Conservation (phyloP, 2,888 invertebrate species). For the Morpho deidamia region DNA sequence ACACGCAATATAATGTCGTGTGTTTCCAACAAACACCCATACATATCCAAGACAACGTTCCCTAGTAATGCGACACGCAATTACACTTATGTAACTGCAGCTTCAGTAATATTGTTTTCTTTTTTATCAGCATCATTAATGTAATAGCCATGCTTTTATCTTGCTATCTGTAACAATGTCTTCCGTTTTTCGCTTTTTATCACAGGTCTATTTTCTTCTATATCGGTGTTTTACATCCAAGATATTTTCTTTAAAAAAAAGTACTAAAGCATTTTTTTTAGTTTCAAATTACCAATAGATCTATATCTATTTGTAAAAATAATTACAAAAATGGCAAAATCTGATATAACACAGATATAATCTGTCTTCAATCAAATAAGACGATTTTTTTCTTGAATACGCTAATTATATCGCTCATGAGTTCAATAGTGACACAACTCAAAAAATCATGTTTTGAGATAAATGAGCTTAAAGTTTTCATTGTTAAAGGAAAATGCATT, state of each 20-base stretch:
- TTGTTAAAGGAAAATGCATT: too few species aligned
- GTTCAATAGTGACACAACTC: too few species aligned
- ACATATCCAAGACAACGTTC: constrained; percentile 15
- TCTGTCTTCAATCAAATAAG: background rate
- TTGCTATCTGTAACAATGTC: constrained; percentile 20
- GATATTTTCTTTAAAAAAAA: background rate
- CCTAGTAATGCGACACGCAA: constrained; percentile 18
- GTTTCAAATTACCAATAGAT: too few species aligned
- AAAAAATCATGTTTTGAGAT: too few species aligned
- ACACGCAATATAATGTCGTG: constrained; percentile 3
- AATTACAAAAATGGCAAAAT: too few species aligned
- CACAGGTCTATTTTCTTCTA: background rate
- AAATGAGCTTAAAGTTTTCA: too few species aligned
- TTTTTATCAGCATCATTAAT: constrained; percentile 21
- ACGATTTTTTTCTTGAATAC: too few species aligned
- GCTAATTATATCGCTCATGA: too few species aligned
- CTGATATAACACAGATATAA: background rate
- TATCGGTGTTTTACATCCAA: background rate
- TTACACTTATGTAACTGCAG: constrained; percentile 19
- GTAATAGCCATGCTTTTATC: constrained; percentile 18
- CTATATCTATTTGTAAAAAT: too few species aligned
- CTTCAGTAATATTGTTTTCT: constrained; percentile 18
- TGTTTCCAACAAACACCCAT: constrained; percentile 11
- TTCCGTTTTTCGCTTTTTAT: constrained; percentile 18
- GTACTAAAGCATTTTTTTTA: too few species aligned